These are phyloP conservation scores for Macrosiphum euphorbiae DNA, from an alignment of 2,888 invertebrate species.

Conservation along the genomic window DNA sequence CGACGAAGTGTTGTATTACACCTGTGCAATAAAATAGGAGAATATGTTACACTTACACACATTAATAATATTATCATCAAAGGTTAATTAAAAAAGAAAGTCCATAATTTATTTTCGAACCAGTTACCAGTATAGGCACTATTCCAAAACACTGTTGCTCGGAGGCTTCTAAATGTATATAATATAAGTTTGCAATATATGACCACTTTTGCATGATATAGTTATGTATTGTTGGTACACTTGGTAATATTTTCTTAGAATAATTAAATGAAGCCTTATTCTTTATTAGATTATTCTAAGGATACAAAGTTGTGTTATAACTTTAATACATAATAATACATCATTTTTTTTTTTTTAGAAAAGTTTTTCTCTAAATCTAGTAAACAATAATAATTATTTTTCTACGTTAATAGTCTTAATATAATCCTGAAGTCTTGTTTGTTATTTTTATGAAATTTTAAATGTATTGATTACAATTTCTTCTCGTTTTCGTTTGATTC, in stretches of 20 bases:
- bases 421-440: not conserved
- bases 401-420: not conserved
- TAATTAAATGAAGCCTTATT: not conserved
- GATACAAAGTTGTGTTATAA: not conserved
- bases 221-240: not conserved
- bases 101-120: conserved; percentile 6
- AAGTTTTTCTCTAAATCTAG: not conserved
- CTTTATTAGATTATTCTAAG: not conserved
- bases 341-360: no score
- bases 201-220: not conserved
- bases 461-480: not conserved
- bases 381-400: not conserved
- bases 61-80: not conserved
- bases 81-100: not conserved
- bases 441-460: not conserved
- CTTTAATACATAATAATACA: not conserved
- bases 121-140: conserved; percentile 5
- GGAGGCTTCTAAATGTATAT: not conserved
- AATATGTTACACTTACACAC: not conserved
- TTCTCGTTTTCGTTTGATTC: not conserved
- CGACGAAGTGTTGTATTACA: not conserved
- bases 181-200: not conserved
- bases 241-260: not conserved
- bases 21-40: not conserved
- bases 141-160: not conserved